Conservation (phyloP, 2,888 invertebrate genomes). For the Celastrina argiolus region DNA sequence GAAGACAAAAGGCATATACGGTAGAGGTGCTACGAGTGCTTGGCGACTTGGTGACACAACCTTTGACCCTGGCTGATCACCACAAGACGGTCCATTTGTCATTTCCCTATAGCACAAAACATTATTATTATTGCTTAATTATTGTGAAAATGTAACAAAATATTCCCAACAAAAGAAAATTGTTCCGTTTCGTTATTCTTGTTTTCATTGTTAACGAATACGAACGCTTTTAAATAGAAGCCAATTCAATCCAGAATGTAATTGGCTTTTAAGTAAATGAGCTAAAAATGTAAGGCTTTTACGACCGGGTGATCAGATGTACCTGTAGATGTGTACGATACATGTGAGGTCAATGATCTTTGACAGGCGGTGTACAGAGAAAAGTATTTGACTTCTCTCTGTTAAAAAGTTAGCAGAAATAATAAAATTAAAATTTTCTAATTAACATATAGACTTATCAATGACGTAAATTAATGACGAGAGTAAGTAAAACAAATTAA, state of each 20-base stretch:
- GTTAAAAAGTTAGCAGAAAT: no score
- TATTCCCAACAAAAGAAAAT: conserved; percentile 5
- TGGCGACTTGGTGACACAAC: no score
- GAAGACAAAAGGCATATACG: no score
- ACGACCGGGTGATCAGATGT: background rate
- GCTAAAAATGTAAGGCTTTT: conserved; percentile 4
- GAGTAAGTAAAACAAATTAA: no score
- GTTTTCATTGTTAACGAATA: conserved; percentile 1
- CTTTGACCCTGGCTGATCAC: no score
- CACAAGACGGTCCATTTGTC: background rate
- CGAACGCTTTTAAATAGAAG: conserved; percentile 13
- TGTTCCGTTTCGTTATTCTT: conserved; percentile 2
- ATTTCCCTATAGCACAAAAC: background rate
- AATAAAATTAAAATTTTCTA: no score
- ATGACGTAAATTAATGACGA: no score
- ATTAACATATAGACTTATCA: no score
- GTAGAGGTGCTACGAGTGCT: no score
- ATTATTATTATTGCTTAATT: background rate
- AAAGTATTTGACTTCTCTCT: no score
- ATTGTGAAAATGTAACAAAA: background rate
- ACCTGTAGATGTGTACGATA: background rate
- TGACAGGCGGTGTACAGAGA: no score
- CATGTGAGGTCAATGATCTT: no score
- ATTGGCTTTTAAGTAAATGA: conserved; percentile 11
- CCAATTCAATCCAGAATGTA: conserved; percentile 4